Conservation (phyloP, 2,888 invertebrate species). For the Amorpha juglandis region DNA sequence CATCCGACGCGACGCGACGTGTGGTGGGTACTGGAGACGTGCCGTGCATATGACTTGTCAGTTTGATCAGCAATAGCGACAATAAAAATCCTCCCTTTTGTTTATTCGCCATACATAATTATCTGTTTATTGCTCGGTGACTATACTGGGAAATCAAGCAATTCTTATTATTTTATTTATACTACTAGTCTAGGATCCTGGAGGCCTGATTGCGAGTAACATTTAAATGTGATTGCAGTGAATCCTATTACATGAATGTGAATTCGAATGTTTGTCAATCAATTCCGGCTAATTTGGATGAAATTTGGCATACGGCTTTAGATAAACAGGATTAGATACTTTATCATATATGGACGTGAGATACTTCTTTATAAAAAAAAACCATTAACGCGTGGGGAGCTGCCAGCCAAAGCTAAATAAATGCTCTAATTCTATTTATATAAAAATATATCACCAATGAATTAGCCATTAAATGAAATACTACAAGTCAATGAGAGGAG, state of each 20-base stretch:
- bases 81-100: conserved; percentile 11
- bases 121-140: conserved; percentile 11
- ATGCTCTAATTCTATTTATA: too few species aligned
- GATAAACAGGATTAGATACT: too few species aligned
- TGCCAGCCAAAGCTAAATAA: too few species aligned
- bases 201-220: conserved; percentile 32
- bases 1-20: too few species aligned
- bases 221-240: conserved; percentile 35
- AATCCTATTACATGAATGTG: conserved; percentile 29
- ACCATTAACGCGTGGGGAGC: too few species aligned
- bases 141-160: background rate
- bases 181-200: too few species aligned
- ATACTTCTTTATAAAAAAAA: too few species aligned
- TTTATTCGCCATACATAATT: conserved; percentile 15
- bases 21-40: conserved; percentile 13
- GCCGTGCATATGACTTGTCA: conserved; percentile 2
- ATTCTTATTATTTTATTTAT: background rate
- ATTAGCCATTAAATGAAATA: conserved; percentile 46
- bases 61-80: conserved; percentile 10
- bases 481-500: conserved; percentile 53
- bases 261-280: too few species aligned
- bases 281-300: too few species aligned
- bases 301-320: too few species aligned
- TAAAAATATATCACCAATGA: conserved; percentile 49
- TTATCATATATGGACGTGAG: too few species aligned